Evolutionary conservation across 2,888 invertebrate genomes (phyloP), one percentile per base, ranked within the genome.

Genomic region (Ennomos quercinarius): DNA sequence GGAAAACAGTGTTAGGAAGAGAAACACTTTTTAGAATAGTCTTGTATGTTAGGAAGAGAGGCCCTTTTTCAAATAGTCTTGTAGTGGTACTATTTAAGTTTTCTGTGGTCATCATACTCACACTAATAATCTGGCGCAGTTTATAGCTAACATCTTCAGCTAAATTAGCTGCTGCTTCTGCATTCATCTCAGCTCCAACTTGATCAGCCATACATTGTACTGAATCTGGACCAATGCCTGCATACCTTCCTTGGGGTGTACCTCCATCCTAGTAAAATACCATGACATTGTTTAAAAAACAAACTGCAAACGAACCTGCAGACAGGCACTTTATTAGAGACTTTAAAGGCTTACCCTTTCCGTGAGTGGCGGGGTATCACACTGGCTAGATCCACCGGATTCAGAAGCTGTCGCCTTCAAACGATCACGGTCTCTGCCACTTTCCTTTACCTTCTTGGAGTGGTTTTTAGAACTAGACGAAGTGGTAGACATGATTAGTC

Each of bases 71-170:
- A 6, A 27, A 27, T 27, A 5, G 5, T 5, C 5, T 27, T 6
- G 6, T 5, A 6, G 27, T 27, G 27, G 17, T 1, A 17, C 17
- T 17, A 17, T 17, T 17, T 27, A 0, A 6, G 27, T 27, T 5
- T 27, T 27, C 27, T 27, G 27, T 27, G 2, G 6, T 35, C 12
- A 10, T 35, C 12, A 10, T 45, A 82, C 89, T 83, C 71, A 93
- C 93, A 82, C 84, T 86, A 52, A 93, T 91, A 45, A 89, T 82
- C 68, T 93, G 93, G 11, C 93, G 79, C 1, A 93, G 75, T 70
- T 93, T 93, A 63, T 93, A 93, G 64, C 91, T 93, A 63, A 92
- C 83, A 83, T 93, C 93, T 66, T 93, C 93, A 39, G 93, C 93
- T 9, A 93, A 79, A 57, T 87, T 87, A 0, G 86, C 76, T 11